These are phyloP conservation scores for Melanotaenia nigrans DNA, from an alignment of 2,797 vertebrate genomes.

Conservation along the genomic window DNA sequence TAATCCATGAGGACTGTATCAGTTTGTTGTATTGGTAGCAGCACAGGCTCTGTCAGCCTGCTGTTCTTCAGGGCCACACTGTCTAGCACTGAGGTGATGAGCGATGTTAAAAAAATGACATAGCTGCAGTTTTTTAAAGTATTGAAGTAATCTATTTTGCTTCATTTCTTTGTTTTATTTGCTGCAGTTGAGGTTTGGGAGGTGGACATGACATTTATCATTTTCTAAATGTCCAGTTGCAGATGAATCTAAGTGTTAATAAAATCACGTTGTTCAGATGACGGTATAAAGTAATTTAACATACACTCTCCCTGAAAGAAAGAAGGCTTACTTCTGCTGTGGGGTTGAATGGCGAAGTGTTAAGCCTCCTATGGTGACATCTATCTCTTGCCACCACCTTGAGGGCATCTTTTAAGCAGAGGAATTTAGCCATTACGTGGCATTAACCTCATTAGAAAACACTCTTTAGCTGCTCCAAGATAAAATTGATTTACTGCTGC, in stretches of 20 bases:
- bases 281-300: conserved; percentile 58
- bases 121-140: neutral
- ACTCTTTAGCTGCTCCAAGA: conserved; percentile 89
- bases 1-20: neutral
- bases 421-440: conserved; percentile 89
- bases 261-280: conserved; percentile 43
- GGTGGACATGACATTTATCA: conserved; percentile 32
- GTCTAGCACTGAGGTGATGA: conserved; percentile 18
- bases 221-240: conserved; percentile 26
- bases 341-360: conserved; percentile 62
- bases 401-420: conserved; percentile 87
- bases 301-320: conserved; percentile 44
- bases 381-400: conserved; percentile 86
- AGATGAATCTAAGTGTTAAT: conserved; percentile 33
- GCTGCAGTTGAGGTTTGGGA: neutral
- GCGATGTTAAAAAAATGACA: conserved; percentile 22
- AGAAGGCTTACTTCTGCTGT: conserved; percentile 43
- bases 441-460: conserved; percentile 92
- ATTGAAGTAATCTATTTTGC: neutral
- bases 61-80: conserved; percentile 6
- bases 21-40: neutral
- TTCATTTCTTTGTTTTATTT: neutral
- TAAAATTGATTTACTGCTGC: conserved; percentile 91
- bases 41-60: conserved; percentile 2
- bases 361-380: conserved; percentile 79